Evolutionary conservation across 53 echinoderm and acorn worm genomes (phyloP).

Genomic region (Echinarachnius parma): DNA sequence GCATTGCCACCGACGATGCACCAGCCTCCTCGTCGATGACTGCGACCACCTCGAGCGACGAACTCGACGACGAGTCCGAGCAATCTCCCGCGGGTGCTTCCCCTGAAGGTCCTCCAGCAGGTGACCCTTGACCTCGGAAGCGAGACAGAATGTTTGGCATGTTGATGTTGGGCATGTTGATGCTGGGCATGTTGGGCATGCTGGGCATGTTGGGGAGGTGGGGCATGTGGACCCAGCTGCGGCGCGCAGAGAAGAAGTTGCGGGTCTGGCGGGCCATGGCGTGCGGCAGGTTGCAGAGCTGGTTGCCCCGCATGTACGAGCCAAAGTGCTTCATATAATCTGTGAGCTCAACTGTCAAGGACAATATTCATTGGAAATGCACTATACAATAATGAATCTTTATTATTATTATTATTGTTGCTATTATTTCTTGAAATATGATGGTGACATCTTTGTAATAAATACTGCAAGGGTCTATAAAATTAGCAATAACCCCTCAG

Average conservation of each 20-base stretch:
- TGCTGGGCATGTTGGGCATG: constrained; percentile 71
- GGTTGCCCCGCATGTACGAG: constrained; percentile 84
- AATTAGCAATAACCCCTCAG: no score
- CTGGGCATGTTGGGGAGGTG: constrained; percentile 63
- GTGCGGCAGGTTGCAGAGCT: constrained; percentile 77
- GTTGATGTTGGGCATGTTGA: constrained; percentile 78
- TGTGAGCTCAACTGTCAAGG: constrained; percentile 71
- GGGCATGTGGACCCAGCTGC: constrained; percentile 81
- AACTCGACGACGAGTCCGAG: constrained; percentile 24
- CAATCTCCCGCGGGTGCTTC: background rate
- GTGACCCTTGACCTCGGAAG: constrained; percentile 60
- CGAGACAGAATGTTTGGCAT: constrained; percentile 80
- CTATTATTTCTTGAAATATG: no score
- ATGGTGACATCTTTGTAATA: no score
- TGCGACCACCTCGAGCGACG: constrained; percentile 24
- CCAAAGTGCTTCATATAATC: constrained; percentile 99
- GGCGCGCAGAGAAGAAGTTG: constrained; percentile 83
- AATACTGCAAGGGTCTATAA: no score
- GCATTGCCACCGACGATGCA: background rate
- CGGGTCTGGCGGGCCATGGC: constrained; percentile 91
- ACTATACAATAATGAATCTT: background rate
- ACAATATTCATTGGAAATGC: constrained; percentile 7
- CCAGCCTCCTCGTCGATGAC: background rate
- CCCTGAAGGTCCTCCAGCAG: constrained; percentile 7
- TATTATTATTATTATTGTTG: no score